These are phyloP conservation scores for Argyresthia albistria DNA, from an alignment of 2,888 invertebrate species.

Conservation along the genomic window DNA sequence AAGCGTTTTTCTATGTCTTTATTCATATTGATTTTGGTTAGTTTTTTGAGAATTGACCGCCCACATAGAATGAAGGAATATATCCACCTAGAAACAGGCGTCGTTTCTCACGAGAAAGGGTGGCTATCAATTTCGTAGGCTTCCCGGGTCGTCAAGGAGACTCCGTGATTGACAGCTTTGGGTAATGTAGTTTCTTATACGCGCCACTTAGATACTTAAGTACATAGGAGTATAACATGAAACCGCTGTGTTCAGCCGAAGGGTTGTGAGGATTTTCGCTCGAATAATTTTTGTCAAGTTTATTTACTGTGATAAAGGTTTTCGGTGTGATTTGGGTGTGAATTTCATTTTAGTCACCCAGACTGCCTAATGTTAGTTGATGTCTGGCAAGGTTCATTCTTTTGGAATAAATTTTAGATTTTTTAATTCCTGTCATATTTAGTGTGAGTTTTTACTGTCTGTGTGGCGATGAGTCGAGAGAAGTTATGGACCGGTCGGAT, in stretches of 20 bases:
- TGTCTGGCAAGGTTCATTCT: too few relatives aligned
- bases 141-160: slow-evolving; percentile 35
- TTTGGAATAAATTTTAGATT: too few relatives aligned
- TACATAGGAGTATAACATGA: not conserved
- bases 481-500: slow-evolving; percentile 8
- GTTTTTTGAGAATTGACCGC: slow-evolving; percentile 12
- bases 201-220: not conserved
- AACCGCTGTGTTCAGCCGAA: not conserved
- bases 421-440: too few relatives aligned
- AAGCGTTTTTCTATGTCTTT: slow-evolving; percentile 13
- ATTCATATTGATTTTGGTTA: slow-evolving; percentile 24
- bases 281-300: not conserved
- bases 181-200: slow-evolving; percentile 24
- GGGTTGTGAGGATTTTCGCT: slow-evolving; percentile 1
- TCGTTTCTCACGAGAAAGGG: slow-evolving; percentile 20
- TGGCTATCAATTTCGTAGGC: slow-evolving; percentile 46
- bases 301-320: too few relatives aligned
- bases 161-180: slow-evolving; percentile 48
- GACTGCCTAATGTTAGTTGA: too few relatives aligned
- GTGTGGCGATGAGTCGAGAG: not conserved
- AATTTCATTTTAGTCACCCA: not conserved
- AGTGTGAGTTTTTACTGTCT: too few relatives aligned
- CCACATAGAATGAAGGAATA: slow-evolving; percentile 19
- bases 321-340: not conserved
- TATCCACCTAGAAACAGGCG: not conserved